A percentile compares a stretch with the other conserved stretches of the same genome.
These are phyloP conservation scores for Cairina moschata DNA, from an alignment of 2,113 vertebrate species.

Conservation along the genomic window DNA sequence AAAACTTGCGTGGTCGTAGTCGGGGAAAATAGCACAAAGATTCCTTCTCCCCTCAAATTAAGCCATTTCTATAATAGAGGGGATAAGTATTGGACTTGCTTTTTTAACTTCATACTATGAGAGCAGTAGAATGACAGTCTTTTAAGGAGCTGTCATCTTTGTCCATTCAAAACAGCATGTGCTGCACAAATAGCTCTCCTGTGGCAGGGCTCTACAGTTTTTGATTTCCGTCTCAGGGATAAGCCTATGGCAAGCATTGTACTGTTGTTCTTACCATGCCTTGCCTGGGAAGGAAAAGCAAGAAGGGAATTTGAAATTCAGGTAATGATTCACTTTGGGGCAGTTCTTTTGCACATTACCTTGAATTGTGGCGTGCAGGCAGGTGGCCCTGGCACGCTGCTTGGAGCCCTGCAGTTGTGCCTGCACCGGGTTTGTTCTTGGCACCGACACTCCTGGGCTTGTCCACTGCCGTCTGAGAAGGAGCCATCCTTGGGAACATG, in stretches of 20 bases:
- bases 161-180: not conserved
- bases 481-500: not conserved
- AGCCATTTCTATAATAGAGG: not conserved
- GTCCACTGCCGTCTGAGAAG: not conserved
- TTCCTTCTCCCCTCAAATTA: not conserved
- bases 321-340: not conserved
- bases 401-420: not conserved
- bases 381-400: rapidly evolving
- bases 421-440: not conserved
- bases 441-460: not conserved
- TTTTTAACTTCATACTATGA: not conserved
- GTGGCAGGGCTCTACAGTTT: not conserved
- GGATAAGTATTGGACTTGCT: not conserved
- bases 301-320: not conserved
- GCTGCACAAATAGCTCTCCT: not conserved
- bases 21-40: not conserved
- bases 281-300: not conserved
- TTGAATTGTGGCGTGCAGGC: not conserved
- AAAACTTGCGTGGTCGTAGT: not conserved
- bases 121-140: not conserved
- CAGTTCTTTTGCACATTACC: not conserved
- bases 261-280: not conserved
- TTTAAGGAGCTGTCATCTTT: not conserved
- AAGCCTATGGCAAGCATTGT: not conserved
- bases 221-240: not conserved